Conservation (phyloP, 30 jellyfish, hydroid and myxozoan species). For the Pseudorhiza aurosa region DNA sequence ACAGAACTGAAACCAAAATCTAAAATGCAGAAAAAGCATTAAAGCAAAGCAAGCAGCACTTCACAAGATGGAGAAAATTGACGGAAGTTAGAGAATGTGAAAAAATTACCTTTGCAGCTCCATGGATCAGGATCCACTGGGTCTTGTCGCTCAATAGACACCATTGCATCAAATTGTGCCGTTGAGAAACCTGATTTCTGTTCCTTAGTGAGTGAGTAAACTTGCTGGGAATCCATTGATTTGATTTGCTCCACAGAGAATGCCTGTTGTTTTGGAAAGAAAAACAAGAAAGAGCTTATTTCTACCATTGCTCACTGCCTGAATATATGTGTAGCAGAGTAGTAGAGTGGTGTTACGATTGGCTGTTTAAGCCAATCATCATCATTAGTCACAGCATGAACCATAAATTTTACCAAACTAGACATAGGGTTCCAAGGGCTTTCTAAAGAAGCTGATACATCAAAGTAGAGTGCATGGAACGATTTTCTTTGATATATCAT, state of each 20-base stretch:
- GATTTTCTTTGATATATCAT: no score
- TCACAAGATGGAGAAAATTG: not conserved
- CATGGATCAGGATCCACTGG: conserved; percentile 81
- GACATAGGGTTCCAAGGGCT: no score
- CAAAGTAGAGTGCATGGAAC: no score
- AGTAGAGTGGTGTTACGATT: not conserved
- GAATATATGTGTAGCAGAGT: no score
- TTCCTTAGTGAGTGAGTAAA: conserved; percentile 32
- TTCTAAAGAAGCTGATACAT: no score
- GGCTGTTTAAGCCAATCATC: no score
- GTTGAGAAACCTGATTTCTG: conserved; percentile 41
- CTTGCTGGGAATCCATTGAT: conserved; percentile 64
- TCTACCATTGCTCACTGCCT: not conserved
- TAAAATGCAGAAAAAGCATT: not conserved
- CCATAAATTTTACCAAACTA: no score
- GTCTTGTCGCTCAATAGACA: conserved; percentile 56
- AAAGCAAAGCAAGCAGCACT: not conserved
- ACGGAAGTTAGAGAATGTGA: no score
- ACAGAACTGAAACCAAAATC: no score
- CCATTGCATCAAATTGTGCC: conserved; percentile 60
- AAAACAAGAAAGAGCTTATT: not conserved
- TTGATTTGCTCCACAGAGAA: conserved; percentile 66
- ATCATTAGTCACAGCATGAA: no score
- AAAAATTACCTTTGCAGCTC: conserved; percentile 56
- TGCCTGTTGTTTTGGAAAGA: conserved; percentile 20